Percentiles rank a stretch among this genome's conserved stretches.
phyloP scores from a whole-genome alignment of 2,888 invertebrate genomes.

The Litoditis marina region DNA sequence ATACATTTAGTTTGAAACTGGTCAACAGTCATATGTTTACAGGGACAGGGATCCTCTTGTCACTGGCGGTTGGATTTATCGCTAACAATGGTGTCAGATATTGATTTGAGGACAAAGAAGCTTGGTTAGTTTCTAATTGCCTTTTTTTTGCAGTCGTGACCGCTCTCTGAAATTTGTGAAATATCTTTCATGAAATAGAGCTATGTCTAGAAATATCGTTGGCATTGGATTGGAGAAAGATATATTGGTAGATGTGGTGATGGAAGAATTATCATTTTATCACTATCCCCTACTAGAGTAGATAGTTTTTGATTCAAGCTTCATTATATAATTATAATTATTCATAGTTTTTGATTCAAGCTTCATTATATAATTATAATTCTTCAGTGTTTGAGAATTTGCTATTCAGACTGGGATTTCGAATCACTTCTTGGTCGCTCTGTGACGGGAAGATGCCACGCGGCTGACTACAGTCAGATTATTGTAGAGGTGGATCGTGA shows the following conservation, averaged over 20 bases:
- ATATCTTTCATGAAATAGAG: too few species aligned
- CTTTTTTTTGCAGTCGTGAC: background rate
- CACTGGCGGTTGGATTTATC: slow-evolving; percentile 1
- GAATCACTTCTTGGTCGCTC: slow-evolving; percentile 27
- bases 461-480: slow-evolving; percentile 21
- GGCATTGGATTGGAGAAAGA: too few species aligned
- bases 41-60: background rate
- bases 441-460: slow-evolving; percentile 20
- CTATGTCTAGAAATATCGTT: too few species aligned
- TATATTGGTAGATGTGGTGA: too few species aligned
- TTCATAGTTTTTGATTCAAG: too few species aligned
- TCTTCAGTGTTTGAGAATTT: too few species aligned
- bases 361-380: too few species aligned
- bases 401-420: slow-evolving; percentile 18
- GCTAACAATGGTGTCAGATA: background rate
- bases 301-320: too few species aligned
- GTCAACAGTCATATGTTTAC: background rate
- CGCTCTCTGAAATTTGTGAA: background rate
- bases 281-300: too few species aligned
- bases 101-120: background rate
- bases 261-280: too few species aligned
- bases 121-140: background rate
- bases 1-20: background rate
- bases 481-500: background rate
- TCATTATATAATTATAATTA: too few species aligned